phyloP scores from a whole-genome alignment of 2,113 vertebrate genomes.

The Geothlypis trichas region DNA sequence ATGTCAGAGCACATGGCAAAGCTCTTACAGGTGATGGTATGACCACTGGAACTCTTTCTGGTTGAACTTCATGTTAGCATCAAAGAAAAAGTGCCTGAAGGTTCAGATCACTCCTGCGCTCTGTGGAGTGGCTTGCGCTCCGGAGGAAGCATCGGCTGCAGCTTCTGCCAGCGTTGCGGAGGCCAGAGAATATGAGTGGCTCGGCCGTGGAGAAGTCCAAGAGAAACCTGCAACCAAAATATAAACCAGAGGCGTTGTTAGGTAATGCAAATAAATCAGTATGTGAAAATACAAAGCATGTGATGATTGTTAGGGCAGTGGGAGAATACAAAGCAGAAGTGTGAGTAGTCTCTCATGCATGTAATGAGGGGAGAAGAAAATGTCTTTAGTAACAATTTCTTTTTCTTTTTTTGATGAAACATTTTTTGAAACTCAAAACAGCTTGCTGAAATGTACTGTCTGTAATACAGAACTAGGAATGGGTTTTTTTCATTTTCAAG shows the following conservation, averaged over 20 bases:
- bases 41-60: background rate
- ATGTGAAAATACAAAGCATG: background rate
- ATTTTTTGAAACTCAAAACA: background rate
- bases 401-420: background rate
- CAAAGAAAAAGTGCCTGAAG: background rate
- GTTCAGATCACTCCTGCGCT: constrained; percentile 3
- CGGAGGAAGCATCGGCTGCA: constrained; percentile 69
- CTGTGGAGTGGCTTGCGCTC: constrained; percentile 63
- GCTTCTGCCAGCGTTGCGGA: constrained; percentile 76
- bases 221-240: constrained; percentile 72
- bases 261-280: background rate
- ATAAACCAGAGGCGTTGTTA: background rate
- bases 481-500: background rate
- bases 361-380: background rate
- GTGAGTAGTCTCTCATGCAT: background rate
- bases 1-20: background rate
- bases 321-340: background rate
- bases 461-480: background rate
- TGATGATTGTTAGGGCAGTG: background rate
- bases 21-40: background rate
- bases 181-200: constrained; percentile 84
- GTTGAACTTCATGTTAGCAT: background rate
- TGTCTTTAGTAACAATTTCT: background rate
- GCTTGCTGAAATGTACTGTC: background rate
- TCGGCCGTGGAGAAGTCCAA: constrained; percentile 78